These are phyloP conservation scores for Leptonema lineaticorne DNA, from an alignment of 1,140 invertebrate species.

Conservation along the genomic window DNA sequence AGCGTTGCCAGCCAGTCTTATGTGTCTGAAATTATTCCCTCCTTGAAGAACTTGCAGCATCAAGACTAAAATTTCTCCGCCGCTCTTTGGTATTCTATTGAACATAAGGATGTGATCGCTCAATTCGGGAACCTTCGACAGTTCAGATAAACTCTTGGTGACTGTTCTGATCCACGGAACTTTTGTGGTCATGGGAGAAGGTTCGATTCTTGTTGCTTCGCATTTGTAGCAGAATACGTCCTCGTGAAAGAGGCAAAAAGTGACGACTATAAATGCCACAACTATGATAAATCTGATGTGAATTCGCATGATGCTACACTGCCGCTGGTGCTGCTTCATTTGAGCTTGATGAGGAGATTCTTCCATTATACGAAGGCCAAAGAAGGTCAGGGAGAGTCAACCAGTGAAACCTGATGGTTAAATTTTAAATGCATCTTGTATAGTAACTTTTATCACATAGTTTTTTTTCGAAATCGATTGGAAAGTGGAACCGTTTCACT, in stretches of 20 bases:
- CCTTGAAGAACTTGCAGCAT: conserved; percentile 64
- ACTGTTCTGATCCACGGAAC: conserved; percentile 44
- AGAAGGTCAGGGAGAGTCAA: conserved; percentile 10
- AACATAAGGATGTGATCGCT: conserved; percentile 62
- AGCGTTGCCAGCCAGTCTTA: conserved; percentile 50
- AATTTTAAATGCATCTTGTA: too few relatives aligned
- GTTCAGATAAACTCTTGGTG: conserved; percentile 59
- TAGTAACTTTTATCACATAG: too few relatives aligned
- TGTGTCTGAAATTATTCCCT: conserved; percentile 58
- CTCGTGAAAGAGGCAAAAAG: conserved; percentile 26
- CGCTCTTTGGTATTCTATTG: conserved; percentile 65
- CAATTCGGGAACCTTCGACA: conserved; percentile 53
- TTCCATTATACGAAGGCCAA: neutral
- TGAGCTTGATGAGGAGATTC: conserved; percentile 1
- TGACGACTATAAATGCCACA: conserved; percentile 19
- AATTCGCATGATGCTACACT: too few relatives aligned
- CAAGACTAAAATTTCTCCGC: conserved; percentile 66
- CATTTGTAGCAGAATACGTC: conserved; percentile 19
- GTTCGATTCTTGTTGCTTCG: neutral
- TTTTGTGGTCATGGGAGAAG: neutral
- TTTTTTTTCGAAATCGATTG: too few relatives aligned
- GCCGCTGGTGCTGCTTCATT: conserved; percentile 2
- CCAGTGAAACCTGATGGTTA: neutral
- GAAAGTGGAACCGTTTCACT: too few relatives aligned
- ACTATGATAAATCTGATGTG: conserved; percentile 27